Base-by-base conservation (phyloP, 2,797 vertebrate genomes). In the Melanotaenia boesemani region DNA sequence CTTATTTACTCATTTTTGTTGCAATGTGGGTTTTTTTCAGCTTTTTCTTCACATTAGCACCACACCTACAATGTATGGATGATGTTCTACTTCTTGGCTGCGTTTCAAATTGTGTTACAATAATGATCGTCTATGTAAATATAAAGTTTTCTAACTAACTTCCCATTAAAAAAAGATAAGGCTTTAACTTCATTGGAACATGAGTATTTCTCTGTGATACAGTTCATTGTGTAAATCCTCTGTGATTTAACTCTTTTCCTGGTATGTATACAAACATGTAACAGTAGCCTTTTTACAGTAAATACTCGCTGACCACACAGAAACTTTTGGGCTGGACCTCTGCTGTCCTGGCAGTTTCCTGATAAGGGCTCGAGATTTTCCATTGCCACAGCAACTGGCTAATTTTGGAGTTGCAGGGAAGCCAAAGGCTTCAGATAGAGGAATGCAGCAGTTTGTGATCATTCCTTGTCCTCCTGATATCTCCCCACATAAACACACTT, bases 361-460 rank as follows among this genome's bases (percentile, higher is more conserved):
- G 89, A 92, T 92, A 80, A 85, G 90, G 76, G 66, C 41, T 50
- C 70, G 67, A 91, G 81, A 93, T 90, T 90, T 93, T 93, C 86
- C 88, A 89, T 93, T 63, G 65, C 86, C 74, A 79, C 71, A 55
- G 80, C 80, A 86, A 85, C 84, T 76, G 65, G 85, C 91, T 94
- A 94, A 92, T 93, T 95, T 92, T 93, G 91, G 92, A 90, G 79
- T 85, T 89, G 80, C 74, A 84, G 77, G 74, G 54, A 63, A 87
- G 84, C 83, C 83, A 66, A 67, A 83, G 68, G 77, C 77, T 77
- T 61, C 77, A 71, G 72, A 84, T 83, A 88, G 70, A 94, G 92
- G 91, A 94, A 93, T 93, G 91, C 73, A 66, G 84, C 70, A 81
- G 81, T 92, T 92, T 94, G 90, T 85, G 86, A 90, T 92, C 82